phyloP scores from a whole-genome alignment of 1,140 invertebrate species.

The Ostrea denselamellosa region DNA sequence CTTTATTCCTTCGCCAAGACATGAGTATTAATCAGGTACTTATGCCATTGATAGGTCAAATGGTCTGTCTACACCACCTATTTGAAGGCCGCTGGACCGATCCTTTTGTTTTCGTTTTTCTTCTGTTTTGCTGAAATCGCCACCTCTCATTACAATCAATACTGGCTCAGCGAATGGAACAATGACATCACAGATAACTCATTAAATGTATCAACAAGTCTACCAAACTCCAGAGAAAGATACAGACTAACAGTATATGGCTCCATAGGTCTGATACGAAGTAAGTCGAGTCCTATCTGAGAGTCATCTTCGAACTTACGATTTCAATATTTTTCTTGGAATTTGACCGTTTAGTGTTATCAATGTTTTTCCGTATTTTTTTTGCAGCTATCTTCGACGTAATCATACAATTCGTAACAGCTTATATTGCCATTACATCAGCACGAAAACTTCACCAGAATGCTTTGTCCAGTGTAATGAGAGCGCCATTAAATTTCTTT shows the following conservation, averaged over 20 bases:
- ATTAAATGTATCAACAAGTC: not conserved
- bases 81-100: not conserved
- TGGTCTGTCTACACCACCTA: not conserved
- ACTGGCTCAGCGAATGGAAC: conserved; percentile 15
- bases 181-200: not conserved
- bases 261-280: not conserved
- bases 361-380: not conserved
- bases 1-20: too few species aligned
- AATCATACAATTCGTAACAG: not conserved
- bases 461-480: not conserved
- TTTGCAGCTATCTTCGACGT: not conserved
- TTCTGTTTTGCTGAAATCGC: not conserved
- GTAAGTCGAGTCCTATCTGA: not conserved
- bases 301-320: not conserved
- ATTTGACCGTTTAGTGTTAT: not conserved
- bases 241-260: not conserved
- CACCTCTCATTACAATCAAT: not conserved
- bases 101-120: not conserved
- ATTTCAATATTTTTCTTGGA: not conserved
- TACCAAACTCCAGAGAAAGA: not conserved
- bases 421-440: not conserved
- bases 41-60: not conserved
- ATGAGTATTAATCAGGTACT: not conserved
- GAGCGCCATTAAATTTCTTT: conserved; percentile 82
- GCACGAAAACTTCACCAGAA: not conserved